phyloP scores from a whole-genome alignment of 2,113 vertebrate genomes.

The Colossoma macropomum region DNA sequence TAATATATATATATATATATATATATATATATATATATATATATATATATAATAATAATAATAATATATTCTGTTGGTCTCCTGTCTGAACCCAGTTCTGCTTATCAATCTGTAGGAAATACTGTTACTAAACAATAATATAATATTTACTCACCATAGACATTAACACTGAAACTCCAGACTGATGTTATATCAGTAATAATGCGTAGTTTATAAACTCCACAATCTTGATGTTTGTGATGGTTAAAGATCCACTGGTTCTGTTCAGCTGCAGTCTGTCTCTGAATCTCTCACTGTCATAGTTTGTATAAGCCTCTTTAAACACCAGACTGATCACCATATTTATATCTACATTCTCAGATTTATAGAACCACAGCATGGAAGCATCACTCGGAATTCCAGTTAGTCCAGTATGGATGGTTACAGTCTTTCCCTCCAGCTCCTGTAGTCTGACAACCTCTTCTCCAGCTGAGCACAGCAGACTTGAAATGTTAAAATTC shows the following conservation, averaged over 20 bases:
- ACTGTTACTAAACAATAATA: background rate
- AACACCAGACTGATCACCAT: background rate
- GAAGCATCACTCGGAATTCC: conserved; percentile 2
- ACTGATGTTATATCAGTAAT: background rate
- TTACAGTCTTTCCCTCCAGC: conserved; percentile 30
- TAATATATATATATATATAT: too few relatives aligned
- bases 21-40: too few relatives aligned
- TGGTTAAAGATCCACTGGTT: conserved; percentile 37
- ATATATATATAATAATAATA: too few relatives aligned
- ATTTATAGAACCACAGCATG: conserved; percentile 4
- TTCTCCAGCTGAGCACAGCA: background rate
- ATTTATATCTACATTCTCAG: background rate
- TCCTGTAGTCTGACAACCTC: background rate
- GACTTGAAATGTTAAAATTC: background rate
- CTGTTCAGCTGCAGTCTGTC: conserved; percentile 26
- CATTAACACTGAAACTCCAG: background rate
- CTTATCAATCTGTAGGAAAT: background rate
- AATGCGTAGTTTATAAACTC: conserved; percentile 19
- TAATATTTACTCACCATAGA: conserved; percentile 39
- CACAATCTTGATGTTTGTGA: conserved; percentile 36
- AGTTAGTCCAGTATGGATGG: conserved; percentile 6
- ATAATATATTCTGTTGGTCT: too few relatives aligned
- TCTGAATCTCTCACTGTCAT: conserved; percentile 29
- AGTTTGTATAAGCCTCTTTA: background rate
- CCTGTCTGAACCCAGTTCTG: too few relatives aligned